Evolutionary conservation across 2,888 invertebrate species (phyloP).

Genomic region (Electrophaes corylata): DNA sequence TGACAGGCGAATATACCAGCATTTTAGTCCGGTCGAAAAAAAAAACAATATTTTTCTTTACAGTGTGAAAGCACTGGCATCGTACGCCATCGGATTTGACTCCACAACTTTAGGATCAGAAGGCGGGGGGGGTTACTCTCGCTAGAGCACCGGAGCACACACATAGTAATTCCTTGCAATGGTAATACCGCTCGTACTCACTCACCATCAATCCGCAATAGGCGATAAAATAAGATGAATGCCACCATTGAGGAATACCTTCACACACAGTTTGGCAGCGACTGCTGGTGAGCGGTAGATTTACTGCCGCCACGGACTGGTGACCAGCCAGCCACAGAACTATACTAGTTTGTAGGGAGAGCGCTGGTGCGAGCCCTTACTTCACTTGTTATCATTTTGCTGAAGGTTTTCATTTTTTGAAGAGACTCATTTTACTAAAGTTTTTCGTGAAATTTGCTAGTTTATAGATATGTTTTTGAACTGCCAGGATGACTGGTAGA

Average conservation of each 20-base stretch:
- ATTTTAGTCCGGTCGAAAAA: too few relatives aligned
- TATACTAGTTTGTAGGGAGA: not conserved
- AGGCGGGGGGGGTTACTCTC: too few relatives aligned
- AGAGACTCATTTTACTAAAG: not conserved
- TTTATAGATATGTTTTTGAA: too few relatives aligned
- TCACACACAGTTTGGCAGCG: constrained; percentile 59
- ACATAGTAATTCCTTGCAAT: not conserved
- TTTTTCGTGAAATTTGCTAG: not conserved
- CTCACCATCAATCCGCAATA: constrained; percentile 9
- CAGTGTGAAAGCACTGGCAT: too few relatives aligned
- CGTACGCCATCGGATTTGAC: too few relatives aligned
- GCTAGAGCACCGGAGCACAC: too few relatives aligned
- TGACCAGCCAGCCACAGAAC: constrained; percentile 7
- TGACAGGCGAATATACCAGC: too few relatives aligned
- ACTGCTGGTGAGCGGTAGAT: constrained; percentile 46
- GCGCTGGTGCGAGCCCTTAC: constrained; percentile 14
- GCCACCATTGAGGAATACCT: constrained; percentile 58
- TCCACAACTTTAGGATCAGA: too few relatives aligned
- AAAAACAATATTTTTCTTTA: too few relatives aligned
- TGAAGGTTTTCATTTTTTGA: constrained; percentile 6
- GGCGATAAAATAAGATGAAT: constrained; percentile 47
- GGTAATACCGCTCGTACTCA: not conserved
- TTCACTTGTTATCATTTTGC: constrained; percentile 18
- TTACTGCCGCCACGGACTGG: constrained; percentile 28
- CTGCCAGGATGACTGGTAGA: too few relatives aligned